phyloP scores from a whole-genome alignment of 2,888 invertebrate genomes.

The Oscheius sp. region DNA sequence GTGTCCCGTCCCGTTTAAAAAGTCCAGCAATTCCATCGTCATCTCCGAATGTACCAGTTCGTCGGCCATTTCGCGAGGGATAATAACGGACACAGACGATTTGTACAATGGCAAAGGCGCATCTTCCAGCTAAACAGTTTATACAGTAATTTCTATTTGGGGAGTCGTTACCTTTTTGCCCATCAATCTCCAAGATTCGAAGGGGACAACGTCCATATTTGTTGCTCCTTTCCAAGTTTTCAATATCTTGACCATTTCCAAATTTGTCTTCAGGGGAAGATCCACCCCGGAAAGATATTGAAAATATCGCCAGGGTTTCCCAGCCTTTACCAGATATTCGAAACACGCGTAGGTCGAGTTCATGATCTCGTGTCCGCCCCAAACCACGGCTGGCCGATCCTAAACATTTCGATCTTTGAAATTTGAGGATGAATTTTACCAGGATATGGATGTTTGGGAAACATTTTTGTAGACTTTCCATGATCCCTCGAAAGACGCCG shows the following conservation, averaged over 20 bases:
- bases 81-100: conserved; percentile 44
- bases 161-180: conserved; percentile 40
- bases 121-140: conserved; percentile 37
- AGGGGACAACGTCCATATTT: conserved; percentile 41
- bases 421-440: conserved; percentile 37
- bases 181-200: neutral
- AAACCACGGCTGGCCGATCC: conserved; percentile 47
- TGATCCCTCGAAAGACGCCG: conserved; percentile 44
- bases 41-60: conserved; percentile 34
- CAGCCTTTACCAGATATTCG: conserved; percentile 42
- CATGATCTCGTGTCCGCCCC: conserved; percentile 53
- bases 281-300: conserved; percentile 54
- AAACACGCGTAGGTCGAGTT: conserved; percentile 48
- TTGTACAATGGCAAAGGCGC: conserved; percentile 48
- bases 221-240: conserved; percentile 45
- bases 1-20: conserved; percentile 43
- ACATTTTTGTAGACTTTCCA: conserved; percentile 50
- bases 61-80: conserved; percentile 48
- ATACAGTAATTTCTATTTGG: neutral
- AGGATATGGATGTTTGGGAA: conserved; percentile 62
- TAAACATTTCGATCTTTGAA: conserved; percentile 14
- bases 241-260: conserved; percentile 52
- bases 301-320: conserved; percentile 47
- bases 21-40: conserved; percentile 39
- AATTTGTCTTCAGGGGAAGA: conserved; percentile 49